Evolutionary conservation across 2,113 vertebrate species (phyloP).

Genomic region (Dascyllus trimaculatus): DNA sequence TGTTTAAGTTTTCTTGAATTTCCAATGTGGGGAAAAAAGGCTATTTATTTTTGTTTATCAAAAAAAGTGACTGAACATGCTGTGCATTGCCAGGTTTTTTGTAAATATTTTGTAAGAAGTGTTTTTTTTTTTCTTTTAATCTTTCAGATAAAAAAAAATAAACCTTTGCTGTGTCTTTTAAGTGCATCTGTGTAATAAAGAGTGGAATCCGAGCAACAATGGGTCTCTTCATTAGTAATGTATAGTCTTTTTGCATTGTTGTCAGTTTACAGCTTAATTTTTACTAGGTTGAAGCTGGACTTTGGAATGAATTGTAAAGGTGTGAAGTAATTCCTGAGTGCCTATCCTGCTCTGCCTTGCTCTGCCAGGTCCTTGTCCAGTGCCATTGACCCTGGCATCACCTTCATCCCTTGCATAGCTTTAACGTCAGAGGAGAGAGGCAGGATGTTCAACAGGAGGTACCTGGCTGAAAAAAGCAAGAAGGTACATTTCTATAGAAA

Average conservation of each 20-base stretch:
- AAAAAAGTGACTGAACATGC: constrained; percentile 84
- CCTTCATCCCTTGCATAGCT: constrained; percentile 65
- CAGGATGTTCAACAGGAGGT: constrained; percentile 56
- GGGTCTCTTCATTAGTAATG: constrained; percentile 27
- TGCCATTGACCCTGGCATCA: constrained; percentile 71
- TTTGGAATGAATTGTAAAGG: neutral
- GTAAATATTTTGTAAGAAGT: constrained; percentile 85
- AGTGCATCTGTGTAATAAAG: constrained; percentile 85
- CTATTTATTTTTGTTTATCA: constrained; percentile 88
- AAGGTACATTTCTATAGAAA: constrained; percentile 45
- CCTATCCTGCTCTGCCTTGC: constrained; percentile 51
- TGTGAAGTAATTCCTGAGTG: neutral
- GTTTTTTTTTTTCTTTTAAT: constrained; percentile 65
- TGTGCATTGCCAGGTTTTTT: constrained; percentile 86
- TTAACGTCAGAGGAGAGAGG: constrained; percentile 64
- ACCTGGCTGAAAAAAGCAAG: neutral
- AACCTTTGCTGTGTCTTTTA: constrained; percentile 78
- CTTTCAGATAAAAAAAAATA: constrained; percentile 67
- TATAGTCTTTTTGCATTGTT: neutral
- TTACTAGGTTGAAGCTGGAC: neutral
- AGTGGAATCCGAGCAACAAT: constrained; percentile 72
- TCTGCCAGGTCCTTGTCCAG: constrained; percentile 72
- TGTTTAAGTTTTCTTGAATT: constrained; percentile 73
- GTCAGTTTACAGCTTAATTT: neutral
- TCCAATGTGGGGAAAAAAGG: constrained; percentile 75